phyloP scores from a whole-genome alignment of 2,888 invertebrate genomes.

The Athrips mouffetella region DNA sequence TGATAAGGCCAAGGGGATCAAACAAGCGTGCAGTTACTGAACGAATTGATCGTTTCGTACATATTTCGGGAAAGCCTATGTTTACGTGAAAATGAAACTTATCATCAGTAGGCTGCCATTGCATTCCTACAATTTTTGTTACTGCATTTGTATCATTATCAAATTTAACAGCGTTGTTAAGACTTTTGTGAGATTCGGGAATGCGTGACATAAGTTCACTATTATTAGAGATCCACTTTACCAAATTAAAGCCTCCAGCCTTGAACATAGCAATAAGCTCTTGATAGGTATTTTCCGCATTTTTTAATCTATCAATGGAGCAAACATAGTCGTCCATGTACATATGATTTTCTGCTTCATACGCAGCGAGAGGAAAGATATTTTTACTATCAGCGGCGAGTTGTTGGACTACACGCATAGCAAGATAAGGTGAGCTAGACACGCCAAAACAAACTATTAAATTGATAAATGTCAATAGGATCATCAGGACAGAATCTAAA shows the following conservation, averaged over 20 bases:
- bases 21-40: slow-evolving; percentile 5
- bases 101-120: slow-evolving; percentile 4
- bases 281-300: slow-evolving; percentile 9
- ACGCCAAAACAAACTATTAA: slow-evolving; percentile 10
- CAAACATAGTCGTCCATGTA: slow-evolving; percentile 10
- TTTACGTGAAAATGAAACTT: slow-evolving; percentile 8
- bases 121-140: slow-evolving; percentile 11
- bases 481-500: slow-evolving; percentile 9
- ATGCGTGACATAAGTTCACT: slow-evolving; percentile 6
- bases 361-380: slow-evolving; percentile 4
- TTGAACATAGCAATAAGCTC: slow-evolving; percentile 15
- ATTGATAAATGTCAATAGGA: slow-evolving; percentile 14
- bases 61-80: neutral
- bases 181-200: neutral
- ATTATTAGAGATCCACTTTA: slow-evolving; percentile 15
- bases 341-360: neutral
- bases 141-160: slow-evolving; percentile 5
- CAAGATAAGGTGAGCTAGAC: slow-evolving; percentile 18
- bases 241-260: slow-evolving; percentile 17
- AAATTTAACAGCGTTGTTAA: slow-evolving; percentile 1
- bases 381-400: slow-evolving; percentile 3
- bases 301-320: slow-evolving; percentile 7
- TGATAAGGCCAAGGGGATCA: slow-evolving; percentile 1
- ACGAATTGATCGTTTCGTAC: slow-evolving; percentile 11
- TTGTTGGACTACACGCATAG: slow-evolving; percentile 20